These are phyloP conservation scores for Bagarius yarrelli DNA, from an alignment of 2,113 vertebrate genomes.

Conservation along the genomic window DNA sequence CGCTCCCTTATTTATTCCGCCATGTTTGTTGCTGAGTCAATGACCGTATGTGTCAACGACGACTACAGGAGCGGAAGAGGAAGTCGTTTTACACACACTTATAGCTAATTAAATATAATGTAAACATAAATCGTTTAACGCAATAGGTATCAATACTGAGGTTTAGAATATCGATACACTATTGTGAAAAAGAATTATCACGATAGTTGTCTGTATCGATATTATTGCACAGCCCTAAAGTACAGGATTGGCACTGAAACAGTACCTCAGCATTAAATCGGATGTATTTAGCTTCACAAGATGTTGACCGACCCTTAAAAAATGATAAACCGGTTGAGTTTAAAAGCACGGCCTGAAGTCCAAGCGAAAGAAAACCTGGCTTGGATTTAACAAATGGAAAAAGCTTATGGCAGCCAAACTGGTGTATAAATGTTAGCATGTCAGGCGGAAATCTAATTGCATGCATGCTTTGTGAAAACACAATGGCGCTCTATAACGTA, in stretches of 20 bases:
- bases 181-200: too few relatives aligned
- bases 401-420: constrained; percentile 53
- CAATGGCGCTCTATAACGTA: constrained; percentile 54
- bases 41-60: too few relatives aligned
- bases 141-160: too few relatives aligned
- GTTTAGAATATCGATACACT: too few relatives aligned
- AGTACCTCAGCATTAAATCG: neutral
- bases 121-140: too few relatives aligned
- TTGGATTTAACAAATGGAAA: constrained; percentile 45
- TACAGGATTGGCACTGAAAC: neutral
- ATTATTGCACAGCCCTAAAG: too few relatives aligned
- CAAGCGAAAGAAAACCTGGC: constrained; percentile 10
- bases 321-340: neutral
- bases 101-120: too few relatives aligned
- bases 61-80: too few relatives aligned
- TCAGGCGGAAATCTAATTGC: constrained; percentile 59
- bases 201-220: too few relatives aligned
- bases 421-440: constrained; percentile 55
- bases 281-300: neutral
- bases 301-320: neutral
- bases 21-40: too few relatives aligned
- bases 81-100: too few relatives aligned
- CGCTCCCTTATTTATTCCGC: too few relatives aligned
- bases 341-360: constrained; percentile 18
- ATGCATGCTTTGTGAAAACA: constrained; percentile 57